phyloP scores from a whole-genome alignment of 2,888 invertebrate genomes.

The Odontomyia ornata region DNA sequence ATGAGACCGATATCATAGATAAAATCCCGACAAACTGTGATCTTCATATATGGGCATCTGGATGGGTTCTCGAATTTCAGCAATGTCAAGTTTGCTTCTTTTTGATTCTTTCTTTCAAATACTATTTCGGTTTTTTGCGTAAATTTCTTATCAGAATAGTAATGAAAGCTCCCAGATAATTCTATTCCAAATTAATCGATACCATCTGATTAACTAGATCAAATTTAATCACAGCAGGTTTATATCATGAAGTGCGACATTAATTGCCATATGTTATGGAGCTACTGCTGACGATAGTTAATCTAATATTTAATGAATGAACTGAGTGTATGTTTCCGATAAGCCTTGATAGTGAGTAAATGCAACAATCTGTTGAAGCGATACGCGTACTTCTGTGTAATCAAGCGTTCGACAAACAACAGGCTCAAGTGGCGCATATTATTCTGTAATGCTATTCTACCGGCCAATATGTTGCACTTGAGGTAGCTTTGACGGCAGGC shows the following conservation, averaged over 20 bases:
- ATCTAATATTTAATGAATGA: conserved; percentile 38
- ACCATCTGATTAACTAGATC: conserved; percentile 37
- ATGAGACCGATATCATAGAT: conserved; percentile 23
- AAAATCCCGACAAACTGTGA: background rate
- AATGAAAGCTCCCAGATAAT: background rate
- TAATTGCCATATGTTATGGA: conserved; percentile 41
- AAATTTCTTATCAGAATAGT: no score
- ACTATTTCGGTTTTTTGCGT: no score
- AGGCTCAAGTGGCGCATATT: conserved; percentile 21
- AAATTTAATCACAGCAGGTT: conserved; percentile 38
- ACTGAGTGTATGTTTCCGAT: conserved; percentile 7
- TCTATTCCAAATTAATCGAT: background rate
- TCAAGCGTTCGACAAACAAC: conserved; percentile 20
- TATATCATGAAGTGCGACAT: conserved; percentile 28
- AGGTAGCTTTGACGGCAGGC: conserved; percentile 16
- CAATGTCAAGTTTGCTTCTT: background rate
- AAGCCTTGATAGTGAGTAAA: background rate
- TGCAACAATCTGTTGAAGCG: background rate
- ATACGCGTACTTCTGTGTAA: background rate
- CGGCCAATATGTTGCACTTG: conserved; percentile 41
- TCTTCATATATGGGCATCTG: conserved; percentile 4
- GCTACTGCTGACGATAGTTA: conserved; percentile 40
- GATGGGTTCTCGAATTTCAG: background rate
- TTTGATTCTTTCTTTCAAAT: background rate
- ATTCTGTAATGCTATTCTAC: conserved; percentile 10